phyloP scores from a whole-genome alignment of 2,888 invertebrate genomes.

The Drosophila eohydei region DNA sequence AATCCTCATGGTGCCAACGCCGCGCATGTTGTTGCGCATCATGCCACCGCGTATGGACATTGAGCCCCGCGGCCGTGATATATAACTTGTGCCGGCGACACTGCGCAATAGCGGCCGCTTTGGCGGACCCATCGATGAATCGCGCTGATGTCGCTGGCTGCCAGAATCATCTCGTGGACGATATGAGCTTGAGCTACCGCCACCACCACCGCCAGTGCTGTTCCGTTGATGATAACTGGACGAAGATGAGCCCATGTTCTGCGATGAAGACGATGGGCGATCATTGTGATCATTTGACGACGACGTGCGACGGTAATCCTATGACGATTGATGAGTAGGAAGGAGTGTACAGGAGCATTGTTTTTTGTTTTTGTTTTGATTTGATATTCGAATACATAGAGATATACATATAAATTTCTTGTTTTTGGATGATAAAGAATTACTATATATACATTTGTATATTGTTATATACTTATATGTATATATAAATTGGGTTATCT shows the following conservation, averaged over 20 bases:
- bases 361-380: constrained; percentile 68
- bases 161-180: constrained; percentile 71
- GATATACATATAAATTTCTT: constrained; percentile 53
- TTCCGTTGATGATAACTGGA: constrained; percentile 75
- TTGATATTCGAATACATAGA: constrained; percentile 67
- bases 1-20: constrained; percentile 79
- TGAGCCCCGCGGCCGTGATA: constrained; percentile 81
- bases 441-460: constrained; percentile 54
- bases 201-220: constrained; percentile 65
- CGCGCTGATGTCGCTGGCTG: constrained; percentile 76
- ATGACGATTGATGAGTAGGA: constrained; percentile 84
- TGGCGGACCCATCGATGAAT: constrained; percentile 84
- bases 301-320: constrained; percentile 84
- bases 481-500: constrained; percentile 59
- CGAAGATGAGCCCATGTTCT: constrained; percentile 75
- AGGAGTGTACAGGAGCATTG: constrained; percentile 80
- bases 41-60: constrained; percentile 79
- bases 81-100: constrained; percentile 82
- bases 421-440: constrained; percentile 64
- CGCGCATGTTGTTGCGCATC: constrained; percentile 76
- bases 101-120: constrained; percentile 80
- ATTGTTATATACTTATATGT: constrained; percentile 45
- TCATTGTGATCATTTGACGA: constrained; percentile 82
- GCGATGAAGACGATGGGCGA: constrained; percentile 83
- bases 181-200: constrained; percentile 70